These are phyloP conservation scores for Nephrotoma appendiculata DNA, from an alignment of 2,888 invertebrate genomes.

Conservation along the genomic window DNA sequence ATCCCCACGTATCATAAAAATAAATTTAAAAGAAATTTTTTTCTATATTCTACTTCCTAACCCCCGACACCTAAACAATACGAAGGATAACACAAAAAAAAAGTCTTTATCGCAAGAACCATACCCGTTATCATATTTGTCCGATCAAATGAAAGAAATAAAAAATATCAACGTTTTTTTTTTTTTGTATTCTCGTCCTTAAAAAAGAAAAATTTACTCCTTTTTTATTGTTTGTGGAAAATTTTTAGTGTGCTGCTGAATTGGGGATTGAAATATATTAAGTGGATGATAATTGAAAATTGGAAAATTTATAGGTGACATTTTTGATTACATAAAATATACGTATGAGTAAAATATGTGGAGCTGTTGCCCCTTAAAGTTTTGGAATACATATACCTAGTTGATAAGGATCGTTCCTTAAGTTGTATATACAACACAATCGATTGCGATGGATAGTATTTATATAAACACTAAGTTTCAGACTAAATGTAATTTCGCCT, in stretches of 20 bases:
- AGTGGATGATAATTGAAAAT: neutral
- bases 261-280: neutral
- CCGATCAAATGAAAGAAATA: neutral
- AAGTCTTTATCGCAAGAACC: constrained; percentile 3
- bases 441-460: too few species aligned
- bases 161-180: neutral
- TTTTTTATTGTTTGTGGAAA: neutral
- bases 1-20: neutral
- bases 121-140: neutral
- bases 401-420: too few species aligned
- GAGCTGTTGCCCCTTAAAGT: neutral
- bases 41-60: neutral
- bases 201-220: neutral
- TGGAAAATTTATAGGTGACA: neutral
- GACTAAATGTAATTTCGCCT: too few species aligned
- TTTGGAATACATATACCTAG: too few species aligned
- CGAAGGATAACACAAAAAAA: neutral
- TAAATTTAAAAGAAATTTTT: neutral
- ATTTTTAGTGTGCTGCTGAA: neutral
- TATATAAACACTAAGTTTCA: too few species aligned
- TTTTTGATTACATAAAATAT: neutral
- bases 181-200: neutral
- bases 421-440: too few species aligned
- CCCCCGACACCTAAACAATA: neutral
- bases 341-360: neutral